Percentiles rank a stretch among this genome's conserved stretches.
phyloP scores from a whole-genome alignment of 1,140 invertebrate genomes.

The Chironomus tepperi region DNA sequence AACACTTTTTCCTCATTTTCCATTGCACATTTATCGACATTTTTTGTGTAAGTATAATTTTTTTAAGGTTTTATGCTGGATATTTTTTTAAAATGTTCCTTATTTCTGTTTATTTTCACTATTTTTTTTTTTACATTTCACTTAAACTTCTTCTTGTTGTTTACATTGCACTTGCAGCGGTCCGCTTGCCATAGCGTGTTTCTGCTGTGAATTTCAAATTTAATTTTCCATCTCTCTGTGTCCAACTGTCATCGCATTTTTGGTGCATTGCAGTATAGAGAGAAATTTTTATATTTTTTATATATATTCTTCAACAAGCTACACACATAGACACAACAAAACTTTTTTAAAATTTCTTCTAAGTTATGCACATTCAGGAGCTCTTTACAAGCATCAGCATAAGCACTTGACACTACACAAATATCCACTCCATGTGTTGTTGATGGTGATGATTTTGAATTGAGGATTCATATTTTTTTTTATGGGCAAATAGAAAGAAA shows the following conservation, averaged over 20 bases:
- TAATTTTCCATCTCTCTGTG: not conserved
- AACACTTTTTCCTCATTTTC: slow-evolving; percentile 17
- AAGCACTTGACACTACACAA: not conserved
- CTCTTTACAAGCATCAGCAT: not conserved
- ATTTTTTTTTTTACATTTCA: not conserved
- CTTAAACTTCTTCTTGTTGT: not conserved
- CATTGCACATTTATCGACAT: slow-evolving; percentile 12
- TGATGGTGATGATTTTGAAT: not conserved
- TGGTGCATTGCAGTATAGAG: slow-evolving; percentile 1
- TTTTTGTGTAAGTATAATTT: not conserved
- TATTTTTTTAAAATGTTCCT: too few species aligned
- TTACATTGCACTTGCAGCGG: not conserved
- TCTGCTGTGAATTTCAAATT: slow-evolving; percentile 12
- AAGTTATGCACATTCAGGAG: too few species aligned
- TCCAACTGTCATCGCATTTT: not conserved
- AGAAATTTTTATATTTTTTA: not conserved
- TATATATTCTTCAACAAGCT: not conserved
- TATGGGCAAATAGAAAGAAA: too few species aligned
- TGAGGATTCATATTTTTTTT: too few species aligned
- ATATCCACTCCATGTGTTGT: not conserved
- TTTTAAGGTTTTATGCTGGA: too few species aligned
- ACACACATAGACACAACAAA: not conserved
- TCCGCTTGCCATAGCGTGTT: not conserved
- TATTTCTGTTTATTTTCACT: not conserved
- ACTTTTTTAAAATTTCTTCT: not conserved